phyloP scores from a whole-genome alignment of 2,797 vertebrate genomes.

The Schizopygopsis pylzovi region DNA sequence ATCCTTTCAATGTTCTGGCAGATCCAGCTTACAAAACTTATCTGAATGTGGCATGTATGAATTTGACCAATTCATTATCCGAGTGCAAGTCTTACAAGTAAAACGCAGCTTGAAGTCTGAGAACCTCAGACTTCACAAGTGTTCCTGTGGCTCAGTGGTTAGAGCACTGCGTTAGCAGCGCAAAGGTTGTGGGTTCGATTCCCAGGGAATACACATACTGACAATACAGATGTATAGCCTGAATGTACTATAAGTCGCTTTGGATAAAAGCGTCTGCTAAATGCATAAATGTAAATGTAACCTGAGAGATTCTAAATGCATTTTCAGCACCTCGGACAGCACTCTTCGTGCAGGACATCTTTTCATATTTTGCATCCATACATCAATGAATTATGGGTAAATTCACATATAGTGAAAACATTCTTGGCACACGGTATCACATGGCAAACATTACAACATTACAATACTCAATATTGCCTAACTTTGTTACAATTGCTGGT shows the following conservation, averaged over 20 bases:
- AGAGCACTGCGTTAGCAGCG: no score
- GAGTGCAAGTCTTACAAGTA: not conserved
- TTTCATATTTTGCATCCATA: not conserved
- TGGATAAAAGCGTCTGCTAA: no score
- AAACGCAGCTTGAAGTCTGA: not conserved
- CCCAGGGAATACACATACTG: no score
- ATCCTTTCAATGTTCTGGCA: not conserved
- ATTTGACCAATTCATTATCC: not conserved
- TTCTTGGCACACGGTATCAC: not conserved
- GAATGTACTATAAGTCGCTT: no score
- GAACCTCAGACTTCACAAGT: no score
- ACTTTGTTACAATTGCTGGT: not conserved
- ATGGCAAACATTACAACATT: not conserved
- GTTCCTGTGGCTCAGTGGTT: no score
- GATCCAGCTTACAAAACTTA: not conserved
- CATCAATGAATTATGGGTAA: not conserved
- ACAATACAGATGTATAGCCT: no score
- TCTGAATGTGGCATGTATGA: not conserved
- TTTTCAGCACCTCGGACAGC: constrained; percentile 60
- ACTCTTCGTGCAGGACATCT: not conserved
- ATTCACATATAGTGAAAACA: not conserved
- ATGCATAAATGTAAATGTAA: no score
- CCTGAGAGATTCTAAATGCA: not conserved
- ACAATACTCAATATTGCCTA: not conserved
- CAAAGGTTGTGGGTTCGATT: no score